Evolutionary conservation across 2,113 vertebrate genomes (phyloP), one percentile per base, ranked within the genome.

Genomic region (Phrynosoma platyrhinos): DNA sequence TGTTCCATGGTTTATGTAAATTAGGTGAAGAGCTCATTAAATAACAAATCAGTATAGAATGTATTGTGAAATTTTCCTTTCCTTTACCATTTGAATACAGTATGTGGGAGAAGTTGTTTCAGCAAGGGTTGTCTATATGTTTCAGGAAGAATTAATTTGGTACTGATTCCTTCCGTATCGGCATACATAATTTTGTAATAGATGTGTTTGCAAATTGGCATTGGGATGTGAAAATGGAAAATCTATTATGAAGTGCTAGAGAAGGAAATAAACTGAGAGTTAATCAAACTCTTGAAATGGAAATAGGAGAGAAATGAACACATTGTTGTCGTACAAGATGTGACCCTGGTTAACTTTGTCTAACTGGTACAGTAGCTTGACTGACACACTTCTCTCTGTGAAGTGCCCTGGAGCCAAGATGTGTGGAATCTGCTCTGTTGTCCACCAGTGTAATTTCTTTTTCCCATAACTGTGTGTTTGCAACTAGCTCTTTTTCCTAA

Each of bases 31-130:
- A 74, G 6, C 42, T 23, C 47, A 36, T 76, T 55, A 75, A 66
- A 87, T 82, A 52, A 32, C 79, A 82, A 76, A 66, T 82, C 86
- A 64, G 30, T 66, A 32, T 76, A 76, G 75, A 75, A 53, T 18
- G 20, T 23, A 36, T 62, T 25, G 40, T 62, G 16, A 3, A 75
- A 1, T n/a, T 47, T 47, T 7, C 78, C 36, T 14, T 71, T 20
- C 25, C 55, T 62, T 72, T 72, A 78, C 58, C 72, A 64, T 64
- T 64, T 82, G 10, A 32, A 47, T 21, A 25, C 4, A 47, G 47
- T 47, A 47, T 52, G 27, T 69, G 27, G 16, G 42, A 75, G 27
- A 75, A 30, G 32, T 85, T 40, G 20, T 18, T 74, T 62, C 47
- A 27, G 32, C 30, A 74, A 47, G 4, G 20, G 10, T 30, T n/a